Base-by-base conservation (phyloP, 2,113 vertebrate genomes). In the Diphyllodes magnificus region DNA sequence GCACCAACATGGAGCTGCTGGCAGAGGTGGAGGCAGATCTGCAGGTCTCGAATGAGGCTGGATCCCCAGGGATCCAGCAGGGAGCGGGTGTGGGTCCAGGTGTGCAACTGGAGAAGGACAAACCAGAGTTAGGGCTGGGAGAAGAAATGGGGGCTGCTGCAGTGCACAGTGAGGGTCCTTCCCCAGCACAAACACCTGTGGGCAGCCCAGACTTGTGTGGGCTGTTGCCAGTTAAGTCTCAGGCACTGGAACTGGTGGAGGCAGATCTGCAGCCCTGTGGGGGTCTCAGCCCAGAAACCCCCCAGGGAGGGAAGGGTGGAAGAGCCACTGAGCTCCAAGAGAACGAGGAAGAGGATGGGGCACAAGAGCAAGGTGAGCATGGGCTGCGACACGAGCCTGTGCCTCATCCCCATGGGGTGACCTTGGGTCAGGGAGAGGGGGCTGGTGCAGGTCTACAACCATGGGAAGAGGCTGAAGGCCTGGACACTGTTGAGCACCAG, bases 251-350 rank as follows among this genome's bases (percentile, higher is more conserved):
- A 60, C 3, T 20, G 35, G 8, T 23, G 60, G 51, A 78, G n/a
- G n/a, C 5, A 42, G 70, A 51, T 5, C 10, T 1, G 1, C 33
- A 60, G 64, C 35, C 27, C 0, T 0, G 0, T 15, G 30, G 3
- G 10, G 8, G 1, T 76, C 1, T 9, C 28, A 53, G 53, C 8
- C 3, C 17, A 27, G 42, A 24, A 65, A 4, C 3, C 2, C 1
- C 4, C 1, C 5, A 4, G 6, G 15, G 13, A 39, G 7, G 4
- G 5, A 1, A 11, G 10, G 13, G 2, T 2, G 2, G 4, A 15
- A 31, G 35, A 60, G 51, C 18, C 1, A 0, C 4, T 13, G 23
- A 39, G 2, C 20, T 37, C 3, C 1, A 5, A 19, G 51, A 60
- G 9, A 23, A 35, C 0, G 0, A 3, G 23, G 56, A 69, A 24